Evolutionary conservation across 2,888 invertebrate genomes (phyloP), one percentile per base, ranked within the genome.

Genomic region (Cantharis lateralis): DNA sequence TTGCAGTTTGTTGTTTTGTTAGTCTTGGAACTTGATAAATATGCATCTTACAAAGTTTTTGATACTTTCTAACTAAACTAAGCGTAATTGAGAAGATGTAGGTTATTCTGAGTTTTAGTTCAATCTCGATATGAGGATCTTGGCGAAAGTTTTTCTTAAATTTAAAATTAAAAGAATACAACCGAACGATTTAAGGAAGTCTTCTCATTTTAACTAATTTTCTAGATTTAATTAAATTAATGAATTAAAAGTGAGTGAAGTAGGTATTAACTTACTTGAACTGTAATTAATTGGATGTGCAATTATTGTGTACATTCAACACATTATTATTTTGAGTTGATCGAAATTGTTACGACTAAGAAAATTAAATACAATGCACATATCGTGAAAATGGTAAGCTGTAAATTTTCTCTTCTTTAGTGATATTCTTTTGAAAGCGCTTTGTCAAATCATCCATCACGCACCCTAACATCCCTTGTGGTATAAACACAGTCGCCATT

Each of bases 1-100:
- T 66, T 66, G n/a, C 64, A 66, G 20, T 66, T 66, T 24, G 64
- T 66, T 66, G 64, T 66, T 24, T 66, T 66, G 64, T 66, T 66
- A 66, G 64, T 66, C 24, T 66, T 18, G 24, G 64, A 66, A 66
- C 64, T 66, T 66, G 64, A 66, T 66, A 66, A 66, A 66, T 66
- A 66, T 20, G 24, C 64, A 66, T 66, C 20, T 66, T 66, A 66
- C n/a, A 66, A 66, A 66, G 20, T 66, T 66, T 66, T 24, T 66
- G 64, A 66, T 66, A 48, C 48, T 48, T 48, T 48, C 48, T 48
- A 48, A 48, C 48, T 48, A 48, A 48, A 48, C 48, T 48, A 48
- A 48, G 48, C 13, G n/a, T 48, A 48, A 48, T 48, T 48, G 48
- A 48, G 48, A 48, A 48, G 48, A 48, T 48, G n/a, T 48, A 48